Percentiles rank a stretch among this genome's conserved stretches.
Evolutionary conservation across 2,113 vertebrate species (phyloP).

Genomic region (Sylvilagus bachmani): DNA sequence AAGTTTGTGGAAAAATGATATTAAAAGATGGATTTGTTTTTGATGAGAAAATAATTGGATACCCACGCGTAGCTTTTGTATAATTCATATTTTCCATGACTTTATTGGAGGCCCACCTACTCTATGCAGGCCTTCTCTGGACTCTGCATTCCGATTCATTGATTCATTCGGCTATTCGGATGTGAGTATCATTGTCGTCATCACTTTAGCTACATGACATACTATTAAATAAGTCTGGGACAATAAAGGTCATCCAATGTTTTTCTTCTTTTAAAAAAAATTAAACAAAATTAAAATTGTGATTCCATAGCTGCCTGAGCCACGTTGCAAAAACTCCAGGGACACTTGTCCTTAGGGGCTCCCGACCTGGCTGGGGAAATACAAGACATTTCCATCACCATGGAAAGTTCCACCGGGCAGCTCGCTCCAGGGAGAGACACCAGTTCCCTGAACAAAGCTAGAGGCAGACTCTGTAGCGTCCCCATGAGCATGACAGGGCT

Average conservation of each 20-base stretch:
- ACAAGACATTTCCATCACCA: background rate
- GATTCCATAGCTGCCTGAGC: background rate
- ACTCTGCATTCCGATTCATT: background rate
- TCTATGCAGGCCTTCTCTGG: background rate
- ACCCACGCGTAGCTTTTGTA: no score
- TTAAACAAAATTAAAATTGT: background rate
- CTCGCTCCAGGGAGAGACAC: background rate
- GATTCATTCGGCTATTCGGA: constrained; percentile 38
- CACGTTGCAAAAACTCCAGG: background rate
- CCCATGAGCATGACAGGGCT: background rate
- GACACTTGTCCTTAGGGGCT: no score
- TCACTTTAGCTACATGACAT: constrained; percentile 39
- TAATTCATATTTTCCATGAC: no score
- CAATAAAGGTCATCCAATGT: background rate
- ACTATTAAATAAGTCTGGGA: constrained; percentile 43
- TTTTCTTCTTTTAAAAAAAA: background rate
- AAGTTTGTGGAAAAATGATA: no score
- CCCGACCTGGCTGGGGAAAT: background rate
- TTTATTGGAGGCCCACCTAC: background rate
- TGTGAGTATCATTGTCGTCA: background rate
- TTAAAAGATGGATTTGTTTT: no score
- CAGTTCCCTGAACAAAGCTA: background rate
- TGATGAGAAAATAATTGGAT: no score
- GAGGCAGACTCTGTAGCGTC: no score
- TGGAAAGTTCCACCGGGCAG: background rate